phyloP scores from a whole-genome alignment of 2,888 invertebrate genomes.

The Macrosoma leucophasiata region DNA sequence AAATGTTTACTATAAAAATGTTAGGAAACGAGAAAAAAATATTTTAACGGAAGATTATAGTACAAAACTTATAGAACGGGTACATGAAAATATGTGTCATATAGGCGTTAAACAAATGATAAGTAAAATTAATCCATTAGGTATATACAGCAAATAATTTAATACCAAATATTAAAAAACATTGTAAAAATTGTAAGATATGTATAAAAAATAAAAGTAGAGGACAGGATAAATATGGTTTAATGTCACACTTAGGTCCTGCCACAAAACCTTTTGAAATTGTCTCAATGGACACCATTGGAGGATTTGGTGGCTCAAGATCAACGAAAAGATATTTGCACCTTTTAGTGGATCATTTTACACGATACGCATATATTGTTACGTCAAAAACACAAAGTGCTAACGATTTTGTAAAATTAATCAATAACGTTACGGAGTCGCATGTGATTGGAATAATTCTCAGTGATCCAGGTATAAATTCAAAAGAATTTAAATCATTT shows the following conservation, averaged over 20 bases:
- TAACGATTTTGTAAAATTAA: slow-evolving; percentile 22
- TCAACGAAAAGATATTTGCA: slow-evolving; percentile 23
- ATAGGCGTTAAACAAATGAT: slow-evolving; percentile 12
- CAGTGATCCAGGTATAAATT: slow-evolving; percentile 29
- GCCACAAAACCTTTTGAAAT: slow-evolving; percentile 17
- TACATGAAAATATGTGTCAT: slow-evolving; percentile 6
- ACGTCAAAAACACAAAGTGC: slow-evolving; percentile 23
- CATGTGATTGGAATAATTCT: slow-evolving; percentile 14
- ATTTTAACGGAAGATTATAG: too few species aligned
- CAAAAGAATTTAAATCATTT: slow-evolving; percentile 26
- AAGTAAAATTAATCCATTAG: slow-evolving; percentile 9
- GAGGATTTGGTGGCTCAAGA: slow-evolving; percentile 19
- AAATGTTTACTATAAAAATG: too few species aligned
- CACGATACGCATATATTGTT: slow-evolving; percentile 14
- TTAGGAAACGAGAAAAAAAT: too few species aligned
- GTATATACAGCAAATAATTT: slow-evolving; percentile 9
- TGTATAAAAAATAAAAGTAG: slow-evolving; percentile 17
- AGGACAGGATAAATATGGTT: slow-evolving; percentile 7
- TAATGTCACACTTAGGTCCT: slow-evolving; percentile 11
- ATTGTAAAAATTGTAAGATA: slow-evolving; percentile 11
- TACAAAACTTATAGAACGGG: too few species aligned
- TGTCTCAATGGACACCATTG: slow-evolving; percentile 15
- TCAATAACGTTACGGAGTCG: slow-evolving; percentile 5
- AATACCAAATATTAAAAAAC: slow-evolving; percentile 11
- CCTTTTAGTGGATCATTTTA: slow-evolving; percentile 11